These are phyloP conservation scores for Vipera ursinii DNA, from an alignment of 2,797 vertebrate species.

Conservation along the genomic window DNA sequence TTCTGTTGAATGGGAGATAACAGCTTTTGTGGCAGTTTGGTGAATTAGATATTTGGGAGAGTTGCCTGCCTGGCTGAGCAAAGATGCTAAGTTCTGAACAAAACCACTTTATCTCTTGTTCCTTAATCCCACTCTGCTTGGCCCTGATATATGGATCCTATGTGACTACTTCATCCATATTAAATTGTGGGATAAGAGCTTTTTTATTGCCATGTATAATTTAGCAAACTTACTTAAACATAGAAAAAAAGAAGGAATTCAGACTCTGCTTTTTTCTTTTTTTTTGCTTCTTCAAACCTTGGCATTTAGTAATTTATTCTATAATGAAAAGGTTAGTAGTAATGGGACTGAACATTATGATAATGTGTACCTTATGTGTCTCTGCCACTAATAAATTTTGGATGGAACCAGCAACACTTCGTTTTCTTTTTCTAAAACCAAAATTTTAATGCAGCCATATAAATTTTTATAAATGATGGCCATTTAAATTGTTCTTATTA, in stretches of 20 bases:
- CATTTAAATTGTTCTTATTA: background rate
- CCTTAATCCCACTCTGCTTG: background rate
- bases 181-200: background rate
- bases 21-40: background rate
- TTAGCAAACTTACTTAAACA: background rate
- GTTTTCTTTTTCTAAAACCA: background rate
- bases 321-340: conserved; percentile 3
- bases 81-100: background rate
- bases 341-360: background rate
- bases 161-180: background rate
- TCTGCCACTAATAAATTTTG: background rate
- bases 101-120: background rate
- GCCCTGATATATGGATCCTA: background rate
- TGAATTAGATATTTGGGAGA: background rate
- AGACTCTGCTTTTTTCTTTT: background rate
- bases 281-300: background rate
- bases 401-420: background rate
- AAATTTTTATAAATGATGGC: background rate
- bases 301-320: background rate
- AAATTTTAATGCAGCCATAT: background rate
- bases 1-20: background rate
- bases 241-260: background rate
- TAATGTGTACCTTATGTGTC: background rate
- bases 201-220: background rate
- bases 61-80: background rate